These are phyloP conservation scores for Muntiacus muntjak DNA, from an alignment of 2,113 vertebrate species.

Conservation along the genomic window DNA sequence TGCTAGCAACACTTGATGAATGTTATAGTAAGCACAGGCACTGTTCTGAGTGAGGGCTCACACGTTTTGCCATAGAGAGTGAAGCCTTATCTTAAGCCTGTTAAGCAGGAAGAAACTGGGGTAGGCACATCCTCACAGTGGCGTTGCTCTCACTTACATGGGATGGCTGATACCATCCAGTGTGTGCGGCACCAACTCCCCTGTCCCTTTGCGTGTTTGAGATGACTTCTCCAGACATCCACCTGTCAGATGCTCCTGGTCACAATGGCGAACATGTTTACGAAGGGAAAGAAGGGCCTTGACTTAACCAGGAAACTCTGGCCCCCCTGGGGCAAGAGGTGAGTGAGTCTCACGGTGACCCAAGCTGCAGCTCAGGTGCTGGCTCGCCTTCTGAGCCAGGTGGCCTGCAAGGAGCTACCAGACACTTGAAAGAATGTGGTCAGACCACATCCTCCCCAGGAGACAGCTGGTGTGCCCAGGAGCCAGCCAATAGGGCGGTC, in stretches of 20 bases:
- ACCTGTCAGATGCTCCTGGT: not conserved
- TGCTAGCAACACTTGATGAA: too few relatives aligned
- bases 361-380: not conserved
- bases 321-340: not conserved
- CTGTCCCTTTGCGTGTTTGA: not conserved
- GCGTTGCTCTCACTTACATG: not conserved
- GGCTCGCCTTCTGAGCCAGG: not conserved
- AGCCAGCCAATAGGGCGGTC: not conserved
- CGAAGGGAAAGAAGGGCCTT: not conserved
- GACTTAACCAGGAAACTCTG: not conserved
- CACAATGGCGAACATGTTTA: not conserved
- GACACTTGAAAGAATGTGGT: conserved; percentile 55
- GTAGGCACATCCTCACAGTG: not conserved
- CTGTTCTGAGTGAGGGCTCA: not conserved
- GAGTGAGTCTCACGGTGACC: not conserved
- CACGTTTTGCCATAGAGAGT: not conserved
- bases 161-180: not conserved
- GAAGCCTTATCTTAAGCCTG: not conserved
- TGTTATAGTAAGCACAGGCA: not conserved
- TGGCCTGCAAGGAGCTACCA: conserved; percentile 43
- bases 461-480: not conserved
- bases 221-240: not conserved
- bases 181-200: not conserved
- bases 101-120: not conserved
- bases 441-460: conserved; percentile 44